Evolutionary conservation across 1,140 invertebrate genomes (phyloP).

Genomic region (Hyles euphorbiae): DNA sequence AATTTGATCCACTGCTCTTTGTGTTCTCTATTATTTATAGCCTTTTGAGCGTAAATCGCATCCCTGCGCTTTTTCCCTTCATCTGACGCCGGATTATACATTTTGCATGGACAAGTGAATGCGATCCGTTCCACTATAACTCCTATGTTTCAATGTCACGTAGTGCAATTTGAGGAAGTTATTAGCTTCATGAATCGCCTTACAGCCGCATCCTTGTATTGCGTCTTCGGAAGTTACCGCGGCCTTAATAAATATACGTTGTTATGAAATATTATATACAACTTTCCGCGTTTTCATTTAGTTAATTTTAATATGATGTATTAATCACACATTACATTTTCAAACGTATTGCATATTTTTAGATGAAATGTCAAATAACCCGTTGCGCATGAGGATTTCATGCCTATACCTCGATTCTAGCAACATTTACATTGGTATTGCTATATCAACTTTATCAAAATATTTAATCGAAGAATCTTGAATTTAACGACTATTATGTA

Average conservation of each 20-base stretch:
- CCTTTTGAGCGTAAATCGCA: constrained; percentile 35
- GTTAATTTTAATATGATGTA: not conserved
- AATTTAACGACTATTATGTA: no score
- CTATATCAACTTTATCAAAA: no score
- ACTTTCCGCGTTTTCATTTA: constrained; percentile 5
- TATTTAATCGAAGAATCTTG: no score
- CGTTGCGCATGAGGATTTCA: no score
- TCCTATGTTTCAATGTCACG: constrained; percentile 4
- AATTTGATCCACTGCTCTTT: constrained; percentile 62
- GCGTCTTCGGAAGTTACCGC: constrained; percentile 12
- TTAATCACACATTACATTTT: not conserved
- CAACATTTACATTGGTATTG: no score
- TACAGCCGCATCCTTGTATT: constrained; percentile 10
- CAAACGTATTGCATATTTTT: no score
- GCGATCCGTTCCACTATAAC: constrained; percentile 13
- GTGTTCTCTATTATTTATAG: constrained; percentile 58
- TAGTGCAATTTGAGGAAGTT: constrained; percentile 11
- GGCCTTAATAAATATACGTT: constrained; percentile 7
- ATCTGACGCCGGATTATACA: constrained; percentile 30
- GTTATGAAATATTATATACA: constrained; percentile 7
- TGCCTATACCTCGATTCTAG: no score
- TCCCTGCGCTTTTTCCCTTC: constrained; percentile 21
- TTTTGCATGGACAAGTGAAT: constrained; percentile 34
- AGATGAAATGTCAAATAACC: no score
- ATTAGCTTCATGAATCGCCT: constrained; percentile 8